Conservation (phyloP, 2,797 vertebrate species). For the Anas acuta region DNA sequence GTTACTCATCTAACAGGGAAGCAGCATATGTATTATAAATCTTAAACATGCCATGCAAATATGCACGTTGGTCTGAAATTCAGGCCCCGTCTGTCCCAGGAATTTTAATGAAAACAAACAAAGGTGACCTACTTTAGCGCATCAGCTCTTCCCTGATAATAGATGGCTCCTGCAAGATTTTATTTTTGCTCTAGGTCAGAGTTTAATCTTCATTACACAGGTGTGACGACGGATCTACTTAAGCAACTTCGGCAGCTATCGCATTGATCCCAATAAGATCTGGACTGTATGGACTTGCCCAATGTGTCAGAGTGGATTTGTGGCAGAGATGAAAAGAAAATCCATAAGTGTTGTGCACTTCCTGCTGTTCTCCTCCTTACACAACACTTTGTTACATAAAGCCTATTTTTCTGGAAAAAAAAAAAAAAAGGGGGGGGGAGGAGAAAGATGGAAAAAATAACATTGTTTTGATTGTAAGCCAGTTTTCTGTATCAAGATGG, state of each 20-base stretch:
- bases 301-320: background rate
- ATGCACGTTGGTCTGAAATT: background rate
- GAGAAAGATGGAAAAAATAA: constrained; percentile 21
- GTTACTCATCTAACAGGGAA: background rate
- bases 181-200: background rate
- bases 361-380: constrained; percentile 51
- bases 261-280: background rate
- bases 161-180: background rate
- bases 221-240: background rate
- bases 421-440: background rate
- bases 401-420: background rate
- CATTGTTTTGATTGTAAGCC: constrained; percentile 41
- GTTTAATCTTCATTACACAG: background rate
- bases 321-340: constrained; percentile 12
- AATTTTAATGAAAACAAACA: background rate
- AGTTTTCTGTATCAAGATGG: constrained; percentile 54
- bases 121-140: background rate
- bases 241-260: background rate
- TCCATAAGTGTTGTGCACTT: constrained; percentile 7
- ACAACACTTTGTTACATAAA: constrained; percentile 59
- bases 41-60: background rate
- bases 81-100: background rate
- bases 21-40: background rate
- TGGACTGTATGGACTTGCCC: background rate
- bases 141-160: background rate